Base-by-base conservation (phyloP, 2,888 invertebrate species). In the Exocentrus adspersus region DNA sequence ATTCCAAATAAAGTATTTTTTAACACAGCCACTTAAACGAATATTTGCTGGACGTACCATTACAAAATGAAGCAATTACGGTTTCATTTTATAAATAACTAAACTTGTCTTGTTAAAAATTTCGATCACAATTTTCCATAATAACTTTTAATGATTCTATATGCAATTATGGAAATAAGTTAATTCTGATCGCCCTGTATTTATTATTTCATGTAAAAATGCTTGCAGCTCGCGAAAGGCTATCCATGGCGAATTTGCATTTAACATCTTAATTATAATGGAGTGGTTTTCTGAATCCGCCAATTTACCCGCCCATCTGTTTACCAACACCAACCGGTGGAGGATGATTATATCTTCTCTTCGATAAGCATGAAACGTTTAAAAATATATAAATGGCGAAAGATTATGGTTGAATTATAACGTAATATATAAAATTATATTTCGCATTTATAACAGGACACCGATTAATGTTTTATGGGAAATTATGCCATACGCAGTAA, bases 191-290 rank as follows among this genome's bases (percentile, higher is more conserved):
- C 46, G 46, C 32, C 28, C 5, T 42, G 32, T 16, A 46, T 57
- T 56, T 57, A 20, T 32, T 46, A 12, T 24, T 30, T 45, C 56
- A 53, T 42, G 21, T 30, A 21, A 30, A 46, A 57, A 32, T 51
- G 20, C 57, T 20, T 57, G 57, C 20, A 46, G 46, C 24, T 9
- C 12, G 28, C 42, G n/a, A 30, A 37, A 45, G 56, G 45, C 45
- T 57, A 7, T 32, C 19, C 32, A 30, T 32, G 32, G 46, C 46
- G 17, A 71, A 79, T 79, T 79, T 79, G 74, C 78, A 79, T 79
- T 78, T 76, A 69, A 78, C 77, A 75, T 80, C 79, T 80, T 81
- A 81, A 81, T 81, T 81, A 80, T 72, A 71, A 75, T 75, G 73
- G 74, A 72, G 73, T 62, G 61, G 69, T 70, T 71, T 73, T 73